Evolutionary conservation across 2,113 vertebrate genomes (phyloP).

Genomic region (Corydoras maculifer): DNA sequence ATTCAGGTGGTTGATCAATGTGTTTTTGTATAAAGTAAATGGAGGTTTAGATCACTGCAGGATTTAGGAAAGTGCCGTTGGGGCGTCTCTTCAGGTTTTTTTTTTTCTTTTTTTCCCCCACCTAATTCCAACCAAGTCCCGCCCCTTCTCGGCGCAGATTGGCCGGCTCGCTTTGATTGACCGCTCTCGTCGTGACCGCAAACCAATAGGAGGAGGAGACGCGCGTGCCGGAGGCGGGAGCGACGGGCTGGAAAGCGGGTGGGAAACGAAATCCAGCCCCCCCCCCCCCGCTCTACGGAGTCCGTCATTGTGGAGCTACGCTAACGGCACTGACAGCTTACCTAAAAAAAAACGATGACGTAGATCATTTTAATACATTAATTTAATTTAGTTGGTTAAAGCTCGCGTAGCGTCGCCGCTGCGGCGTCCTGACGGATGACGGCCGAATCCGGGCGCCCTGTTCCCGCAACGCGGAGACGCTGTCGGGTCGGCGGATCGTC

Average conservation of each 20-base stretch:
- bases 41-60: background rate
- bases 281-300: background rate
- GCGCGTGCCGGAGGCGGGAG: background rate
- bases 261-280: background rate
- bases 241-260: background rate
- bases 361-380: background rate
- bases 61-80: background rate
- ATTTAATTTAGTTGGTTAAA: background rate
- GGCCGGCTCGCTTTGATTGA: background rate
- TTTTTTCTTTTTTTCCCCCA: background rate
- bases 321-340: conserved; percentile 33
- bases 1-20: background rate
- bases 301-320: conserved; percentile 33
- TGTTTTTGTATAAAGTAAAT: background rate
- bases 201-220: too few relatives aligned
- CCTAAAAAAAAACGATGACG: background rate
- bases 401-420: too few relatives aligned
- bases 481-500: too few relatives aligned
- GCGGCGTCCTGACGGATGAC: too few relatives aligned
- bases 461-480: too few relatives aligned
- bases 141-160: background rate
- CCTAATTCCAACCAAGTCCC: background rate
- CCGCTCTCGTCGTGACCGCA: background rate
- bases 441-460: too few relatives aligned
- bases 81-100: background rate